Conservation (phyloP, 2,888 invertebrate genomes). For the Cataglyphis rosenhaueri region DNA sequence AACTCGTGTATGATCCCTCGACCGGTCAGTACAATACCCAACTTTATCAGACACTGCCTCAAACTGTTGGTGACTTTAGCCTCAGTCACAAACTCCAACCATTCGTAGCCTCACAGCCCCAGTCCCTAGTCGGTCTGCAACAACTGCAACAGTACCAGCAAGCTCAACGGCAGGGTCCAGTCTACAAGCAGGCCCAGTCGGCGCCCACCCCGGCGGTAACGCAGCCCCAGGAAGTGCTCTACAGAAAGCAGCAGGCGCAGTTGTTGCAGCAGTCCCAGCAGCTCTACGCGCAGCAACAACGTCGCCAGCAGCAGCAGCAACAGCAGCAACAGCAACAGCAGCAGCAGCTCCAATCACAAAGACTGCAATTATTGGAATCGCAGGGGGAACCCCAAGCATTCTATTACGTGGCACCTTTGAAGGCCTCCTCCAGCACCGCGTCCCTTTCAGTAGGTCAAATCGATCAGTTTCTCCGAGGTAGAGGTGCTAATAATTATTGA, state of each 20-base stretch:
- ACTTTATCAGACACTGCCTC: conserved; percentile 91
- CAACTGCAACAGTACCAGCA: conserved; percentile 86
- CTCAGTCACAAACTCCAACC: conserved; percentile 92
- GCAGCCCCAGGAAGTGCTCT: conserved; percentile 83
- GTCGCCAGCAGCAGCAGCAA: conserved; percentile 89
- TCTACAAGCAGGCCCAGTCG: conserved; percentile 82
- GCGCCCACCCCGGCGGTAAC: conserved; percentile 74
- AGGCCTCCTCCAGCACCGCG: conserved; percentile 83
- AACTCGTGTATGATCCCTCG: conserved; percentile 91
- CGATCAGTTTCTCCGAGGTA: conserved; percentile 91
- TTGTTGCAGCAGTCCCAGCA: conserved; percentile 89
- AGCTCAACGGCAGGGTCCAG: conserved; percentile 68
- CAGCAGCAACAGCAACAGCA: conserved; percentile 85
- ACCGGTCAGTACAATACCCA: conserved; percentile 93
- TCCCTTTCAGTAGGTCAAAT: conserved; percentile 90
- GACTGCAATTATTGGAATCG: conserved; percentile 84
- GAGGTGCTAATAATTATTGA: conserved; percentile 61
- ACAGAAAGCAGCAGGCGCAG: conserved; percentile 89
- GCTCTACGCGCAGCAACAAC: conserved; percentile 89
- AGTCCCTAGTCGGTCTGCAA: conserved; percentile 87
- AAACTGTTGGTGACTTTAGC: conserved; percentile 90
- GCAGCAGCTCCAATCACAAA: conserved; percentile 77
- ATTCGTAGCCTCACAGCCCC: conserved; percentile 89
- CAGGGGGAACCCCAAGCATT: conserved; percentile 82
- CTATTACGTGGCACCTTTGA: conserved; percentile 84